phyloP scores from a whole-genome alignment of 2,888 invertebrate genomes.

The Tyria jacobaeae region DNA sequence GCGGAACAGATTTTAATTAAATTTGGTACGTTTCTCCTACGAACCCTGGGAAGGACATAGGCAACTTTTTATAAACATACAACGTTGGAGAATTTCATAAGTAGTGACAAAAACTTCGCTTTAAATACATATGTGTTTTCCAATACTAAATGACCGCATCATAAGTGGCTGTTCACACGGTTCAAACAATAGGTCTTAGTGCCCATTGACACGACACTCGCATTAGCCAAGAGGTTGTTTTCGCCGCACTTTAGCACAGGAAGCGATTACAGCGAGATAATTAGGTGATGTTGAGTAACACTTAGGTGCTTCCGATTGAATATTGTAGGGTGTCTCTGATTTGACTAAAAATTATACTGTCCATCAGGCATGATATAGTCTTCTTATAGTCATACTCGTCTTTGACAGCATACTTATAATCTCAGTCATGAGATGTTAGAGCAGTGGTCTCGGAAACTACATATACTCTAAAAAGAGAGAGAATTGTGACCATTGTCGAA shows the following conservation, averaged over 20 bases:
- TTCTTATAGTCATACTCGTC: not conserved
- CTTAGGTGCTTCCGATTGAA: conserved; percentile 72
- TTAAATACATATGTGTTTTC: conserved; percentile 16
- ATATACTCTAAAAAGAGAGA: too few species aligned
- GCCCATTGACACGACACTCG: conserved; percentile 59
- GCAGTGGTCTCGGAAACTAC: too few species aligned
- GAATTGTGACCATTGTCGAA: not conserved
- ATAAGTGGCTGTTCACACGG: conserved; percentile 43
- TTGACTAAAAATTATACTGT: not conserved
- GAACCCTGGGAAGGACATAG: too few species aligned
- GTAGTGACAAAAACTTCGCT: conserved; percentile 2
- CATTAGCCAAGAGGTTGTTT: conserved; percentile 59
- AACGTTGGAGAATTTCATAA: not conserved
- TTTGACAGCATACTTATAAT: not conserved
- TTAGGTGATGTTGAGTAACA: conserved; percentile 77
- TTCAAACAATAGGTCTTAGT: conserved; percentile 40
- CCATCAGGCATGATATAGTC: too few species aligned
- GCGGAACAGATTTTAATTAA: too few species aligned
- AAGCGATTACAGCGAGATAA: conserved; percentile 75
- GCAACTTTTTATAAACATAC: too few species aligned
- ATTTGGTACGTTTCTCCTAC: too few species aligned
- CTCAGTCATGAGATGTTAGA: too few species aligned
- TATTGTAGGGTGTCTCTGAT: conserved; percentile 55
- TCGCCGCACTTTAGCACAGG: conserved; percentile 58
- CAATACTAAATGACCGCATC: conserved; percentile 16